These are phyloP conservation scores for Corythornis leucogaster DNA, from an alignment of 2,797 vertebrate species.

Conservation along the genomic window DNA sequence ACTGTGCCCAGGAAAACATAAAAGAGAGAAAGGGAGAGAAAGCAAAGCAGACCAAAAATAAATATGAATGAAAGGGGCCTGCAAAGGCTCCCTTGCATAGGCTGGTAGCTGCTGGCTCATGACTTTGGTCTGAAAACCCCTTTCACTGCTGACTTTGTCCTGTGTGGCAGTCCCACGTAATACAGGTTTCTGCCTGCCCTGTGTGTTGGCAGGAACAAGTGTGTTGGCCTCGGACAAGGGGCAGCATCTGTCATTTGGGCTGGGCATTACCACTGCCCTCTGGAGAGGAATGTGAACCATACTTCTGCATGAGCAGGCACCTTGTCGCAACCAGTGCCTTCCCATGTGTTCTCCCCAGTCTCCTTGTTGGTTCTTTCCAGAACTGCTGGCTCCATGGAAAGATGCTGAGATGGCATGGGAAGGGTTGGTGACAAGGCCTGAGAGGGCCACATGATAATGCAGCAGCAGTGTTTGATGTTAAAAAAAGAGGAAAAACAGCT, in stretches of 20 bases:
- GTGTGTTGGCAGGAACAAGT: too few relatives aligned
- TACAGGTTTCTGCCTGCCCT: neutral
- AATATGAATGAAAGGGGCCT: neutral
- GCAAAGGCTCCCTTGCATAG: neutral
- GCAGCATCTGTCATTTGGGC: neutral
- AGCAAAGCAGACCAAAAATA: slow-evolving; percentile 10
- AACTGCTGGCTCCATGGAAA: neutral
- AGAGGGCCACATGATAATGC: neutral
- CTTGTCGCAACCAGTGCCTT: neutral
- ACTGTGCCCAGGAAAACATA: neutral
- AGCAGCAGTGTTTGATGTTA: neutral
- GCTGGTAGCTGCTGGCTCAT: neutral
- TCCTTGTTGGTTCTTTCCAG: neutral
- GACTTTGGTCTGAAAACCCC: neutral
- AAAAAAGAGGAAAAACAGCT: neutral
- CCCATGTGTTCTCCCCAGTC: neutral
- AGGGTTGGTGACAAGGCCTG: neutral
- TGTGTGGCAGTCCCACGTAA: neutral
- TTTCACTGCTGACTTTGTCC: neutral
- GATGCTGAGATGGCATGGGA: neutral
- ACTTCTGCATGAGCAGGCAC: neutral
- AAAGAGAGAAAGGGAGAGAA: neutral
- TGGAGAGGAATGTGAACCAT: neutral
- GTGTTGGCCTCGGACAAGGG: neutral
- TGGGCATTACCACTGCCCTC: fast-evolving